Evolutionary conservation across 2,113 vertebrate species (phyloP), one percentile per base, ranked within the genome.

Genomic region (Procavia capensis): DNA sequence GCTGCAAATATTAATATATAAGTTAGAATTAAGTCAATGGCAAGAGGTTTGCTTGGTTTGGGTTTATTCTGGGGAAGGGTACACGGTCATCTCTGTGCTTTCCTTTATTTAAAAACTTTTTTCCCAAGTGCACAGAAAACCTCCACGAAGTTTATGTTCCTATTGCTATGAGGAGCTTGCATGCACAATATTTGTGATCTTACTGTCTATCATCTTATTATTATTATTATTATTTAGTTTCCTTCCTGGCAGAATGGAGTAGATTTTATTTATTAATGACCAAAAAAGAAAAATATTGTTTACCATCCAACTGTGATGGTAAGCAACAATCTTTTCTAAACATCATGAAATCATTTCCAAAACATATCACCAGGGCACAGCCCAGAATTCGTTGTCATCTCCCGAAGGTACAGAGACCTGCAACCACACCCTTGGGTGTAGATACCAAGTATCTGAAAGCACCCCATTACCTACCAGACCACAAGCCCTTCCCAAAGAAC

Each of bases 121-220:
- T 93, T 95, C 76, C 74, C 39, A 50, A 75, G 41, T 29, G 41
- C 66, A 88, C 90, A 92, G 84, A 75, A 94, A 90, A 75, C 81
- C 0, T 20, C 59, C 64, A 11, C 90, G 61, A 43, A 82, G 63
- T 50, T 85, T 95, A 39, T 95, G 66, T 93, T 85, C 68, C 34
- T 19, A 19, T 90, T 68, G 54, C 94, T 84, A 24, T 2, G n/a
- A 85, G 78, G 89, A 70, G 59, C 43, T 74, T 57, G 16, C 34
- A 43, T 27, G 50, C 13, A 70, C n/a, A 31, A 7, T 45, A 50
- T 76, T 43, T 91, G 41, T 45, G 20, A 81, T 63, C 41, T 43
- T 6, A 19, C 4, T 36, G 1, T 24, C 41, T 36, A 1, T 24
- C 41, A 10, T 84, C 70, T 27, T 72, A 4, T 20, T n/a, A n/a